phyloP scores from a whole-genome alignment of 1,140 invertebrate species.

The Coenobita brevimanus region DNA sequence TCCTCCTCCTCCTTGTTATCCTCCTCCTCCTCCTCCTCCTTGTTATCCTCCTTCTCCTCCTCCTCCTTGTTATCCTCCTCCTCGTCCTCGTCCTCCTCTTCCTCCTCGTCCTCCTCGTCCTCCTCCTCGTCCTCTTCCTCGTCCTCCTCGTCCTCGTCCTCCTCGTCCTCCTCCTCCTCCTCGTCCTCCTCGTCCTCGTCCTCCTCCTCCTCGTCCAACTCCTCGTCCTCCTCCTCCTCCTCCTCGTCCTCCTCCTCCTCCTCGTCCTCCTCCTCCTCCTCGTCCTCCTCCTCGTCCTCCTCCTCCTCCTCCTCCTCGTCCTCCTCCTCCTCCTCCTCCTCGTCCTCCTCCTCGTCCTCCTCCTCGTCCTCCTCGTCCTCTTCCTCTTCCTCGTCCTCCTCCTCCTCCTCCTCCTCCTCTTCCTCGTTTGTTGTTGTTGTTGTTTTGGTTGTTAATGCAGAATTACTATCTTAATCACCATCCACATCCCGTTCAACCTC shows the following conservation, averaged over 20 bases:
- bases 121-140: not conserved
- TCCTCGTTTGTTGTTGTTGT: too few relatives aligned
- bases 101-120: not conserved
- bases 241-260: not conserved
- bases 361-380: not conserved
- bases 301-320: not conserved
- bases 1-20: too few relatives aligned
- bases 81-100: not conserved
- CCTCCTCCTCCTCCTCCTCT: not conserved
- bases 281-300: not conserved
- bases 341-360: not conserved
- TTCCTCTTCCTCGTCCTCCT: not conserved
- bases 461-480: too few relatives aligned
- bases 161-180: not conserved
- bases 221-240: too few relatives aligned
- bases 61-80: not conserved
- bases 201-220: not conserved
- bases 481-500: too few relatives aligned
- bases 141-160: not conserved
- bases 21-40: too few relatives aligned
- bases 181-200: not conserved
- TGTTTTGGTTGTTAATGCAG: too few relatives aligned
- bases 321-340: not conserved
- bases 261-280: not conserved
- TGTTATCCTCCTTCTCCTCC: not conserved